These are phyloP conservation scores for Drosophila neonasuta DNA, from an alignment of 2,888 invertebrate species.

Conservation along the genomic window DNA sequence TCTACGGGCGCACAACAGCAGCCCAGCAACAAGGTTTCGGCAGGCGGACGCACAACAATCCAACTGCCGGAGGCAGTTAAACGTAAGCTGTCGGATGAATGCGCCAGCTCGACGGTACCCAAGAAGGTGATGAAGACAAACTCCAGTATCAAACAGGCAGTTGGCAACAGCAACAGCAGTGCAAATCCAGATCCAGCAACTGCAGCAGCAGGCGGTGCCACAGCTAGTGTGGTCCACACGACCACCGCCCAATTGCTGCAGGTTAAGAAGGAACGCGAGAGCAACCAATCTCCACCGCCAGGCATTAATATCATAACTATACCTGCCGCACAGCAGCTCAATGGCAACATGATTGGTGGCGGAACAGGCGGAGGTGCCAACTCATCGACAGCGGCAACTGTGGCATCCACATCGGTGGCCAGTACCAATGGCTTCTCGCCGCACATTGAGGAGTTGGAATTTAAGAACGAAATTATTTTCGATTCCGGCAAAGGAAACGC, in stretches of 20 bases:
- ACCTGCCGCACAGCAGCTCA: conserved; percentile 68
- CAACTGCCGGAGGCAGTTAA: conserved; percentile 77
- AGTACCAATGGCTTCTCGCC: conserved; percentile 79
- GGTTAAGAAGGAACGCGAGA: conserved; percentile 75
- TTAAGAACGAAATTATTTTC: conserved; percentile 80
- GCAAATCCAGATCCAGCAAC: conserved; percentile 38
- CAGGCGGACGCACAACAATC: conserved; percentile 66
- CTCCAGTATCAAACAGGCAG: conserved; percentile 45
- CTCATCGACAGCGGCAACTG: conserved; percentile 72
- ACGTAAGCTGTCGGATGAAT: conserved; percentile 76
- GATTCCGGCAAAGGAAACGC: conserved; percentile 60
- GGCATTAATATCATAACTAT: conserved; percentile 80
- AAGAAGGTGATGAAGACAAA: conserved; percentile 43
- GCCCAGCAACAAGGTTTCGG: conserved; percentile 22
- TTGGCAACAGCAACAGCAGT: not conserved
- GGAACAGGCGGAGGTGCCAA: conserved; percentile 49
- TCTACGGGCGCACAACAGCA: conserved; percentile 21
- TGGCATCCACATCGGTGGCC: conserved; percentile 72
- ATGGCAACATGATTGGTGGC: conserved; percentile 49
- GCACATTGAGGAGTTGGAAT: conserved; percentile 79
- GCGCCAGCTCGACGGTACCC: conserved; percentile 22
- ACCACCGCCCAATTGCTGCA: conserved; percentile 69
- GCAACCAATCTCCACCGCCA: conserved; percentile 62
- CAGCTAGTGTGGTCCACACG: conserved; percentile 58
- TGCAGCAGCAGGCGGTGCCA: conserved; percentile 7